phyloP scores from a whole-genome alignment of 2,797 vertebrate species.

The Adrianichthys oophorus region DNA sequence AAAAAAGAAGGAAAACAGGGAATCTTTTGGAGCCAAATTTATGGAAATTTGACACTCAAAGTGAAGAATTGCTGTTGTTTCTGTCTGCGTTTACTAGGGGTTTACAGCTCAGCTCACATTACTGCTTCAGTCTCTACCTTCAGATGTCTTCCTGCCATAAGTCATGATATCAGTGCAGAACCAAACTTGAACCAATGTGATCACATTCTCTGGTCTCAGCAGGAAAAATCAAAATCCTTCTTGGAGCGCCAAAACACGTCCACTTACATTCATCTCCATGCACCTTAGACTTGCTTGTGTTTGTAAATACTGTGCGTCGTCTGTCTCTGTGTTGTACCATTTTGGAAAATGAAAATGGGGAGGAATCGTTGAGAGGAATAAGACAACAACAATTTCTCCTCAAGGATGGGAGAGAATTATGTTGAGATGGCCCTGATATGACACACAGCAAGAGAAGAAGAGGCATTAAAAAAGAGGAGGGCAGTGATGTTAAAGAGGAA shows the following conservation, averaged over 20 bases:
- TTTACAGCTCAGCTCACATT: slow-evolving; percentile 22
- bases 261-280: slow-evolving; percentile 28
- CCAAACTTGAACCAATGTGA: slow-evolving; percentile 20
- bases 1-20: slow-evolving; percentile 15
- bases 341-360: slow-evolving; percentile 1
- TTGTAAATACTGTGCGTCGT: slow-evolving; percentile 16
- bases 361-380: slow-evolving; percentile 2
- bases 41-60: slow-evolving; percentile 26
- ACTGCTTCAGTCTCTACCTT: slow-evolving; percentile 27
- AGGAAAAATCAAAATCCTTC: slow-evolving; percentile 3
- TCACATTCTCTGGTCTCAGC: slow-evolving; percentile 17
- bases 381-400: not conserved
- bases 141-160: slow-evolving; percentile 65
- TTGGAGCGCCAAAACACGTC: slow-evolving; percentile 21
- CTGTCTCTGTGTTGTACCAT: slow-evolving; percentile 21
- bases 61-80: slow-evolving; percentile 25
- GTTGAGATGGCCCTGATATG: slow-evolving; percentile 2
- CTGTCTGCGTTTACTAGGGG: slow-evolving; percentile 51
- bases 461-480: slow-evolving; percentile 34
- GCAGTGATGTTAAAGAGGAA: not conserved
- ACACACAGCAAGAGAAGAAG: slow-evolving; percentile 2
- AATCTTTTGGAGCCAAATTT: slow-evolving; percentile 22
- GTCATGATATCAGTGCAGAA: slow-evolving; percentile 42
- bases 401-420: not conserved
- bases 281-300: slow-evolving; percentile 43